A percentile compares a stretch with the other conserved stretches of the same genome.
These are phyloP conservation scores for Alligator sinensis DNA, from an alignment of 2,113 vertebrate genomes.

Conservation along the genomic window DNA sequence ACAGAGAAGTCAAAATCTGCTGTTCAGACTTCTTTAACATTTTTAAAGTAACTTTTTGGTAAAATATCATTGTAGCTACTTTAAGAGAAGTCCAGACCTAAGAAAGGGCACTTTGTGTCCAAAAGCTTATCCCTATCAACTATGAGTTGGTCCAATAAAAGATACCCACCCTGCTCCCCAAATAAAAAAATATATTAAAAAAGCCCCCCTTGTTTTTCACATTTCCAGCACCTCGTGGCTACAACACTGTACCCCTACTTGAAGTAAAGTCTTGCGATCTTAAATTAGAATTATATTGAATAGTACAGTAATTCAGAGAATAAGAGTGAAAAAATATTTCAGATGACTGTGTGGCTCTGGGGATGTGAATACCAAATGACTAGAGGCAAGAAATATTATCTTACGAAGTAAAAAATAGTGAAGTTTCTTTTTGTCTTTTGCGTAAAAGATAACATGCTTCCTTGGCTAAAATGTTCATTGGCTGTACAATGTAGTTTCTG, in stretches of 20 bases:
- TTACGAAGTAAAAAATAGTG: constrained; percentile 16
- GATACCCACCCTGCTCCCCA: no score
- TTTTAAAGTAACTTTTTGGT: not conserved
- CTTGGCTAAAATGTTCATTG: not conserved
- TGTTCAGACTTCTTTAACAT: not conserved
- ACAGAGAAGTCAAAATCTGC: constrained; percentile 22
- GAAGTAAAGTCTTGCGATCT: no score
- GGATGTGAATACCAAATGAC: constrained; percentile 4
- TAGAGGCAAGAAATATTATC: not conserved
- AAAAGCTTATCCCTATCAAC: no score
- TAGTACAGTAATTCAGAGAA: not conserved
- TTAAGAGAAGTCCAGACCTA: not conserved
- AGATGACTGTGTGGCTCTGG: constrained; percentile 12
- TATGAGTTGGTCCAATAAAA: no score
- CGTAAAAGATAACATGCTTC: not conserved
- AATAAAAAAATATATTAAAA: not conserved
- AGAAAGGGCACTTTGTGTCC: no score
- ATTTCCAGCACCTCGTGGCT: no score
- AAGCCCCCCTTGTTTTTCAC: no score
- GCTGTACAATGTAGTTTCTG: not conserved
- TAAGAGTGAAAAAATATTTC: not conserved
- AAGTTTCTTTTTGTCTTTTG: constrained; percentile 4
- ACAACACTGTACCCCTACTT: no score
- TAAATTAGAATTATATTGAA: not conserved
- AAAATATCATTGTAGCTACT: not conserved